Conservation (phyloP, 2,888 invertebrate genomes). For the Acanthosoma haemorrhoidale region DNA sequence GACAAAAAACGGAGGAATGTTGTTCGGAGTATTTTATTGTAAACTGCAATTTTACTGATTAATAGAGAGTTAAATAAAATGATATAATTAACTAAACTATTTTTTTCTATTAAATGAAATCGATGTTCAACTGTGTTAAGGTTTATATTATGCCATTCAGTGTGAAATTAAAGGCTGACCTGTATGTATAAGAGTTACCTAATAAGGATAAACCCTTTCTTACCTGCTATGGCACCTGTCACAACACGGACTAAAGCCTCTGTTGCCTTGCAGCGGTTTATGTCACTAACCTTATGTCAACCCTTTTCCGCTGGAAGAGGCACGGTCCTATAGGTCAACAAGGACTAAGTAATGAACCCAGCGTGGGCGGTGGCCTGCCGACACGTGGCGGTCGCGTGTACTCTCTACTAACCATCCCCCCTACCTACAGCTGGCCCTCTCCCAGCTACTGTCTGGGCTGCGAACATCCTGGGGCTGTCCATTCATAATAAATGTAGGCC, state of each 20-base stretch:
- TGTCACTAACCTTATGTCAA: constrained; percentile 6
- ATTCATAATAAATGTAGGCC: constrained; percentile 21
- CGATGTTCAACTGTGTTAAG: too few relatives aligned
- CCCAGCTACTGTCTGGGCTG: not conserved
- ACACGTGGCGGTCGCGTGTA: constrained; percentile 15
- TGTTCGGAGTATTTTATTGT: too few relatives aligned
- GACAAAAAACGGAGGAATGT: too few relatives aligned
- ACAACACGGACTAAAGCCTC: not conserved
- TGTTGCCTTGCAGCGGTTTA: not conserved
- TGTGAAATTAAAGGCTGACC: too few relatives aligned
- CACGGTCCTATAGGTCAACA: not conserved
- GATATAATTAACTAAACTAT: too few relatives aligned
- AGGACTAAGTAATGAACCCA: not conserved
- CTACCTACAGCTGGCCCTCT: not conserved
- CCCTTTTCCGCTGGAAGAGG: not conserved
- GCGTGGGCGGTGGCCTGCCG: not conserved
- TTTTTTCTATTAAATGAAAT: too few relatives aligned
- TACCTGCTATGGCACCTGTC: not conserved
- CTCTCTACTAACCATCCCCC: not conserved
- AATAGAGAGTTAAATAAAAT: too few relatives aligned
- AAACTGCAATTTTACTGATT: too few relatives aligned
- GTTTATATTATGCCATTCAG: too few relatives aligned
- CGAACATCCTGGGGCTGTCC: constrained; percentile 13
- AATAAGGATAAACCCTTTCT: not conserved
- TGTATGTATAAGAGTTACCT: too few relatives aligned